Evolutionary conservation across 1,140 invertebrate species (phyloP).

Genomic region (Andricus grossulariae): DNA sequence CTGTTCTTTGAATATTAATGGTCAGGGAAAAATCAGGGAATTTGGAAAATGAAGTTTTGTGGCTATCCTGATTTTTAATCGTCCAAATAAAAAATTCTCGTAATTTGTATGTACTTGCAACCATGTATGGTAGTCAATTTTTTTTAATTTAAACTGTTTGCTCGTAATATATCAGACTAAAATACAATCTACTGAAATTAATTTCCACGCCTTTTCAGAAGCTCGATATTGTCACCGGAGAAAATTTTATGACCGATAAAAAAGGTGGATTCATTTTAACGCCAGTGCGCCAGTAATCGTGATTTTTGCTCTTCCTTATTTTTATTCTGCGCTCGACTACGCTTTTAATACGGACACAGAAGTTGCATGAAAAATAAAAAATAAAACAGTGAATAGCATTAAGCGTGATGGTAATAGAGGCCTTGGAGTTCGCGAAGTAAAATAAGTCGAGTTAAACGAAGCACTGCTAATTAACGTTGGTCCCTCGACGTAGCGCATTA

Average conservation of each 20-base stretch:
- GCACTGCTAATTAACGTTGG: slow-evolving; percentile 22
- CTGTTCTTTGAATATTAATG: too few species aligned
- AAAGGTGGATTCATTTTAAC: slow-evolving; percentile 20
- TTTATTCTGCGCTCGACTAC: neutral
- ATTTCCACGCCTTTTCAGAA: slow-evolving; percentile 11
- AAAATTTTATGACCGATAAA: slow-evolving; percentile 22
- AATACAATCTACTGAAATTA: slow-evolving; percentile 20
- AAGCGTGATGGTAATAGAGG: slow-evolving; percentile 13
- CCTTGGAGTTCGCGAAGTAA: slow-evolving; percentile 18
- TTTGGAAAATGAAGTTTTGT: too few species aligned
- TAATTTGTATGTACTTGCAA: too few species aligned
- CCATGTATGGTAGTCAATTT: too few species aligned
- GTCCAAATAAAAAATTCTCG: too few species aligned
- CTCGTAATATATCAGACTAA: too few species aligned
- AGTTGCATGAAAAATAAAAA: slow-evolving; percentile 24
- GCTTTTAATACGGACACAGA: slow-evolving; percentile 20
- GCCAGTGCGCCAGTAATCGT: slow-evolving; percentile 7
- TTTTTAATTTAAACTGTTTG: too few species aligned
- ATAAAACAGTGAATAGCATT: slow-evolving; percentile 24
- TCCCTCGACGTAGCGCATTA: slow-evolving; percentile 18
- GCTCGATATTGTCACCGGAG: slow-evolving; percentile 25
- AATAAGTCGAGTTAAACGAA: slow-evolving; percentile 28
- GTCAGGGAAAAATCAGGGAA: too few species aligned
- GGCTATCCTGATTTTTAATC: too few species aligned
- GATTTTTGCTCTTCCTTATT: slow-evolving; percentile 14